Base-by-base conservation (phyloP, 1,140 invertebrate genomes). In the Reticulitermes speratus region DNA sequence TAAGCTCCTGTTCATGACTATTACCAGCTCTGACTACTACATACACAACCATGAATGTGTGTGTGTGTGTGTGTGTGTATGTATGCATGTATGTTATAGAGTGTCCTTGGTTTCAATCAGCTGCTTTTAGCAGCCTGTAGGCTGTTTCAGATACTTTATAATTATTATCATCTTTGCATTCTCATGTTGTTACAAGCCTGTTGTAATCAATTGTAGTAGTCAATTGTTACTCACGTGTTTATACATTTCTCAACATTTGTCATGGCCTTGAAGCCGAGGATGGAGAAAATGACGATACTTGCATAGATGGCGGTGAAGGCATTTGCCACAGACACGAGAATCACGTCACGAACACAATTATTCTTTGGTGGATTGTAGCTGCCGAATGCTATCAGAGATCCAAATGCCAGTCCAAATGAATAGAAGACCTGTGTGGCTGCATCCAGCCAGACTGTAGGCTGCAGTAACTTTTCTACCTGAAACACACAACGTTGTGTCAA, bases 351-450 rank as follows among this genome's bases (percentile, higher is more conserved):
- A 65, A 97, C 96, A 90, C 96, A 97, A 91, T 98, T 97, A 91
- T 98, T 98, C 90, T 97, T 95, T 1, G 96, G 95, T 9, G 96
- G 95, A 89, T 98, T 98, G 92, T 98, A 98, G 85, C 96, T 97
- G 69, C 96, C 97, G 89, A 98, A 98, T 3, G 97, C 97, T 88
- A 98, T 97, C 45, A 98, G 92, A 0, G 97, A 97, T 32, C 97
- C 97, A 90, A 98, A 99, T 30, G 97, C 97, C 88, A 98, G 91
- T 21, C 97, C 97, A 90, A 99, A 97, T 9, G 96, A 97, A 91
- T 98, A 99, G 91, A 98, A 98, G 25, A 99, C 97, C 93, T 99
- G 98, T 0, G 97, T 98, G 14, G 97, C 97, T 9, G 98, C 97
- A 90, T 98, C 97, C 88, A 98, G 91, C 98, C 98, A 98, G 1